phyloP scores from a whole-genome alignment of 23 tunicate species.

The Ciona savignyi region DNA sequence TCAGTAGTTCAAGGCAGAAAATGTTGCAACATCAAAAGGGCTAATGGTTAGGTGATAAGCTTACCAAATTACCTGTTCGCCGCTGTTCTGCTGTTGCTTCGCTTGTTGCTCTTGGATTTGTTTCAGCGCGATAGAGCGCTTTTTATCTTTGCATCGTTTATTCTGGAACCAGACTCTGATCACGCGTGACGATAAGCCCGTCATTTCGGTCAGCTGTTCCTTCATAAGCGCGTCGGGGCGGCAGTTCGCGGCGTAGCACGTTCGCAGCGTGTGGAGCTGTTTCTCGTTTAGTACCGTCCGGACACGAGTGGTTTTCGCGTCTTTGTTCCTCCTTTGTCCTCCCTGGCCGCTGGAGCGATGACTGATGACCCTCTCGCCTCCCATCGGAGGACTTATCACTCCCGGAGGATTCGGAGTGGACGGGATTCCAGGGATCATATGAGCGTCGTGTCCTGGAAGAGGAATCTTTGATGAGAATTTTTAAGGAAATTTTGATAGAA shows the following conservation, averaged over 20 bases:
- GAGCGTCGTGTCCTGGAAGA: conserved; percentile 21
- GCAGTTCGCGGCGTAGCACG: conserved; percentile 92
- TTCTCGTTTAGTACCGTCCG: conserved; percentile 95
- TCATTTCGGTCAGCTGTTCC: conserved; percentile 96
- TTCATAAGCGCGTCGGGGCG: conserved; percentile 98
- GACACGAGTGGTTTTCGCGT: conserved; percentile 84
- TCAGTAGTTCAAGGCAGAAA: no score
- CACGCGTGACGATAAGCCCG: conserved; percentile 84
- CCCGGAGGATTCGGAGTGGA: conserved; percentile 10
- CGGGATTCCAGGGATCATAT: conserved; percentile 23
- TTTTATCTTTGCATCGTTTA: conserved; percentile 96
- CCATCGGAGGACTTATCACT: conserved; percentile 17
- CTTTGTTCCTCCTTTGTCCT: conserved; percentile 18
- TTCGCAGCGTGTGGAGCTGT: conserved; percentile 76
- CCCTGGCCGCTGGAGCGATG: conserved; percentile 4
- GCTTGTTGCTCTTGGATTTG: conserved; percentile 88
- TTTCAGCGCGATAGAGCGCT: conserved; percentile 77
- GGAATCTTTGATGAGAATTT: no score
- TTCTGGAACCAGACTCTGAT: conserved; percentile 98
- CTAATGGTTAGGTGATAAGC: no score
- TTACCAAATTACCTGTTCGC: conserved; percentile 68
- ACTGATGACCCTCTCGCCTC: conserved; percentile 10
- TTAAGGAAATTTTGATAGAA: neutral
- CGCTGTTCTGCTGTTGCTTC: conserved; percentile 60
- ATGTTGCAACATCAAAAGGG: no score